phyloP scores from a whole-genome alignment of 2,888 invertebrate genomes.

The Tricholauxania praeusta region DNA sequence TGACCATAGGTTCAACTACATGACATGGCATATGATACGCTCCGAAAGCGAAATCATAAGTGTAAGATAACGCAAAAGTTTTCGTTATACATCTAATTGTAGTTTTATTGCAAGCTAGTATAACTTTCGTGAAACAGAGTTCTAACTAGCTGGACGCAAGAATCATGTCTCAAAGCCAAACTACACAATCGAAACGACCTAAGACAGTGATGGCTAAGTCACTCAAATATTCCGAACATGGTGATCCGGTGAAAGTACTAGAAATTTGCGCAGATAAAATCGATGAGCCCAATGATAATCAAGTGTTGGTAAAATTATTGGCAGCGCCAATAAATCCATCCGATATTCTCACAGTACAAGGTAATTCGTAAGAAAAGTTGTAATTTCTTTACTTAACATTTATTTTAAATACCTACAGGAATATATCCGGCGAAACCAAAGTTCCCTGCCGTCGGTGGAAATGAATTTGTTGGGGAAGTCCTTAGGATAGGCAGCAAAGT shows the following conservation, averaged over 20 bases:
- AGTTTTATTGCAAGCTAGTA: too few relatives aligned
- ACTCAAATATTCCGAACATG: slow-evolving; percentile 80
- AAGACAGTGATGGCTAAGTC: slow-evolving; percentile 68
- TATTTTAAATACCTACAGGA: slow-evolving; percentile 52
- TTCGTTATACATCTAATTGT: too few relatives aligned
- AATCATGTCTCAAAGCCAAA: not conserved
- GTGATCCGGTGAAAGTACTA: slow-evolving; percentile 87
- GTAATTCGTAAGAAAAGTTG: slow-evolving; percentile 64
- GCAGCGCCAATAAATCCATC: slow-evolving; percentile 97
- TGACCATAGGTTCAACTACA: too few relatives aligned
- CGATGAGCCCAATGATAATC: slow-evolving; percentile 71
- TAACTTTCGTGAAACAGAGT: not conserved
- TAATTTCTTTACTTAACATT: not conserved
- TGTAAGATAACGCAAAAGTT: too few relatives aligned
- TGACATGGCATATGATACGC: too few relatives aligned
- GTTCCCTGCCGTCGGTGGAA: slow-evolving; percentile 91
- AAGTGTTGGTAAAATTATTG: slow-evolving; percentile 86
- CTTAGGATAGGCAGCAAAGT: slow-evolving; percentile 76
- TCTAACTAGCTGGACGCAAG: slow-evolving; percentile 3
- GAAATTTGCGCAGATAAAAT: slow-evolving; percentile 72
- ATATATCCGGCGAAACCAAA: slow-evolving; percentile 80
- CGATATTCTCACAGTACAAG: slow-evolving; percentile 97
- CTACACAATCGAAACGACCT: too few relatives aligned
- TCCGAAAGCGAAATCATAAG: too few relatives aligned
- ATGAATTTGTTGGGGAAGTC: slow-evolving; percentile 93